Evolutionary conservation across 1,140 invertebrate genomes (phyloP).

Genomic region (Panulirus ornatus): DNA sequence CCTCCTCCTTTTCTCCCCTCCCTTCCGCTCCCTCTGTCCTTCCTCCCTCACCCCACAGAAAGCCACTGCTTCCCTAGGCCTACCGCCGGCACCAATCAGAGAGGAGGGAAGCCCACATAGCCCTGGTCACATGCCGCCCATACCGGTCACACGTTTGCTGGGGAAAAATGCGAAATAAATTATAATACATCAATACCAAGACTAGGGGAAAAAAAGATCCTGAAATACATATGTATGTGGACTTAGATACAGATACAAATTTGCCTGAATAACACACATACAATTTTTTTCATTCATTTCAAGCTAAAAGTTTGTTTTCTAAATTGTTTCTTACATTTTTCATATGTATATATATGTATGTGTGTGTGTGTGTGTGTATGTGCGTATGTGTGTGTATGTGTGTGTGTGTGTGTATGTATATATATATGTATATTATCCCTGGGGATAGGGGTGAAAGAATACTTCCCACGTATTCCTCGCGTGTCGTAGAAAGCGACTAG

Average conservation of each 20-base stretch:
- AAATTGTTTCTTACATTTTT: too few relatives aligned
- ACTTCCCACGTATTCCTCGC: too few relatives aligned
- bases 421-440: too few relatives aligned
- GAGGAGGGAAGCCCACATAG: constrained; percentile 20
- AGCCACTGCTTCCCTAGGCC: constrained; percentile 6
- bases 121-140: constrained; percentile 4
- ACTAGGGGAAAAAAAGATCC: too few relatives aligned
- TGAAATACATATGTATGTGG: too few relatives aligned
- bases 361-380: background rate
- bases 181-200: too few relatives aligned
- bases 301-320: too few relatives aligned
- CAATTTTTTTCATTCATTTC: too few relatives aligned
- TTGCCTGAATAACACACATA: too few relatives aligned
- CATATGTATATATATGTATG: background rate
- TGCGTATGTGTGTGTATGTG: background rate
- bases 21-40: background rate
- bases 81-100: constrained; percentile 29
- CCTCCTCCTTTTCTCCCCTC: background rate
- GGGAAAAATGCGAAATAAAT: too few relatives aligned
- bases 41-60: background rate
- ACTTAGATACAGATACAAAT: background rate
- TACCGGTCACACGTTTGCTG: background rate
- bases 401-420: background rate
- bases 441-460: too few relatives aligned
- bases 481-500: too few relatives aligned